A percentile compares a stretch with the other conserved stretches of the same genome.
Evolutionary conservation across 2,797 vertebrate species (phyloP).

Genomic region (Monodelphis domestica): DNA sequence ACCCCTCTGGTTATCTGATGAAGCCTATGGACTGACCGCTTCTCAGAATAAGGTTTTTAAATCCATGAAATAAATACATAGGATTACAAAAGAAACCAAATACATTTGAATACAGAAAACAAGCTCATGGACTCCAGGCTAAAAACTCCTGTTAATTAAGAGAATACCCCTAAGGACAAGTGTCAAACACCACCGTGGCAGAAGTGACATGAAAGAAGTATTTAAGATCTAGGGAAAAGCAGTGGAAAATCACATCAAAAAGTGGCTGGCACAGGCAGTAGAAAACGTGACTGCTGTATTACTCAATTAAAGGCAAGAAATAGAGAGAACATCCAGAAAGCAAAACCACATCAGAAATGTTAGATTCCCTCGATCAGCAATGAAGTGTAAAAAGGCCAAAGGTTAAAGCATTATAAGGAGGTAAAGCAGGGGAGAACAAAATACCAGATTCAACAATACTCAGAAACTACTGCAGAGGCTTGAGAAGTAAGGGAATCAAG

Average conservation of each 20-base stretch:
- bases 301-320: neutral
- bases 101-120: neutral
- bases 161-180: neutral
- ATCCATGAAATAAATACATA: neutral
- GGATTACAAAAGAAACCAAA: neutral
- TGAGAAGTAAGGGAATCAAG: neutral
- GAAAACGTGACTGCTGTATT: neutral
- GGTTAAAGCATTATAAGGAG: neutral
- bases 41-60: neutral
- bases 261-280: neutral
- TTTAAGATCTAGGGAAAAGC: neutral
- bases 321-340: neutral
- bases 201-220: neutral
- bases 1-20: neutral
- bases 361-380: neutral
- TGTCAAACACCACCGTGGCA: neutral
- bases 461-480: neutral
- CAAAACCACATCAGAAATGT: neutral
- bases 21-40: neutral
- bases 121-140: neutral
- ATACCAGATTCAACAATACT: neutral
- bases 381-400: neutral
- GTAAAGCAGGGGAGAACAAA: neutral
- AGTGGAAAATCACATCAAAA: neutral
- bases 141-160: neutral